Percentiles rank a stretch among this genome's conserved stretches.
Evolutionary conservation across 2,888 invertebrate genomes (phyloP).

Genomic region (Yponomeuta plumbellus): DNA sequence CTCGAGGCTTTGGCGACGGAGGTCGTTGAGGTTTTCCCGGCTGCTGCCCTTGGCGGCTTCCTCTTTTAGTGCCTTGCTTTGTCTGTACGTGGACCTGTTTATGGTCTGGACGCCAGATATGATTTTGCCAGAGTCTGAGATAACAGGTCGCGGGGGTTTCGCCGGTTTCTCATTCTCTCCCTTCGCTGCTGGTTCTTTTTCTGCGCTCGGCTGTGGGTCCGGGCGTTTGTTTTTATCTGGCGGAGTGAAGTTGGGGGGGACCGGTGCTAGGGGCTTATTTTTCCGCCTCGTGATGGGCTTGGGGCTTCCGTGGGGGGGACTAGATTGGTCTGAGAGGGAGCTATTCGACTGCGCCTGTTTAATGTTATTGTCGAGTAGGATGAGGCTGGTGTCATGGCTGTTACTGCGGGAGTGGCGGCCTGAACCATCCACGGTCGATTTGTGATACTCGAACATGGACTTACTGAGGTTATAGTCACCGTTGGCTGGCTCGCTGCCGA

Average conservation of each 20-base stretch:
- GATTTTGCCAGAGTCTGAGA: conserved; percentile 66
- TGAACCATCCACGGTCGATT: conserved; percentile 47
- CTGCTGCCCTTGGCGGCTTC: conserved; percentile 57
- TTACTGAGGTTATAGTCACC: conserved; percentile 65
- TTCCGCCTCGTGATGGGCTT: conserved; percentile 83
- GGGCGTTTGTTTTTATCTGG: conserved; percentile 55
- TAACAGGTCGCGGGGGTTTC: conserved; percentile 79
- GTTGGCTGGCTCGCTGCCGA: conserved; percentile 52
- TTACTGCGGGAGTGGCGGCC: conserved; percentile 75
- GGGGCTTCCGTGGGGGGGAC: conserved; percentile 85
- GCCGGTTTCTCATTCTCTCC: conserved; percentile 68
- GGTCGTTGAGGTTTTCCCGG: conserved; percentile 60
- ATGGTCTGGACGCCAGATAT: conserved; percentile 77
- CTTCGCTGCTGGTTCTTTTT: conserved; percentile 40
- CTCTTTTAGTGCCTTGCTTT: conserved; percentile 66
- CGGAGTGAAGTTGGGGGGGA: conserved; percentile 78
- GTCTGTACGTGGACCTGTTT: conserved; percentile 76
- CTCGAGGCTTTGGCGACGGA: conserved; percentile 73
- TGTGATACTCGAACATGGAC: conserved; percentile 57
- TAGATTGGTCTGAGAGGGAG: conserved; percentile 80
- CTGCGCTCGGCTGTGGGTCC: conserved; percentile 27
- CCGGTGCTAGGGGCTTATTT: conserved; percentile 84
- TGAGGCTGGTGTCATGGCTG: conserved; percentile 70
- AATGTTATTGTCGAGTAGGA: conserved; percentile 64
- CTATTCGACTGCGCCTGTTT: conserved; percentile 81